These are phyloP conservation scores for Acanthosoma haemorrhoidale DNA, from an alignment of 2,888 invertebrate species.

Conservation along the genomic window DNA sequence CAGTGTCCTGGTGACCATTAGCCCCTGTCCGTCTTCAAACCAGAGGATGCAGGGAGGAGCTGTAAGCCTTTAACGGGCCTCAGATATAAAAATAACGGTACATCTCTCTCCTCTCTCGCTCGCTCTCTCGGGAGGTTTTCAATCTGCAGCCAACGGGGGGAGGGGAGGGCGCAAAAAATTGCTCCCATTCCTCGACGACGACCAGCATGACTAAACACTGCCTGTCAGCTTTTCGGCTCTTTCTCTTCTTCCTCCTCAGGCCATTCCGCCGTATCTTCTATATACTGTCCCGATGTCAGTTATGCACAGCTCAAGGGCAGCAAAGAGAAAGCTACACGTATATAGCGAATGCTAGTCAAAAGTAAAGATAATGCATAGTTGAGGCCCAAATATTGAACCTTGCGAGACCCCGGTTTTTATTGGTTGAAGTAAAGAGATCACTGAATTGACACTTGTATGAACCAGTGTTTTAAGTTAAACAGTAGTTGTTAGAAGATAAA, in stretches of 20 bases:
- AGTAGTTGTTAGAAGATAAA: too few relatives aligned
- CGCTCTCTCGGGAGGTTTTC: not conserved
- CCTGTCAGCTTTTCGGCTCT: not conserved
- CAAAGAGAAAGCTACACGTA: too few relatives aligned
- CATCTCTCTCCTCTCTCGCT: not conserved
- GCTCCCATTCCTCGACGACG: conserved; percentile 6
- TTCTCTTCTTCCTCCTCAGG: conserved; percentile 8
- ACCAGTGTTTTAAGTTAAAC: too few relatives aligned
- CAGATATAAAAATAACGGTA: conserved; percentile 6
- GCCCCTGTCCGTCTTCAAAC: not conserved
- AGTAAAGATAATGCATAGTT: too few relatives aligned
- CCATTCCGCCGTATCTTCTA: not conserved
- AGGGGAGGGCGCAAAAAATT: not conserved
- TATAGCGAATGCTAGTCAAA: too few relatives aligned
- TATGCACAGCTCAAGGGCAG: too few relatives aligned
- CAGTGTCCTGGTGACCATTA: not conserved
- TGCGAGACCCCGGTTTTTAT: too few relatives aligned
- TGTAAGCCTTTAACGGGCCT: not conserved
- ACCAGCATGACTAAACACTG: conserved; percentile 9
- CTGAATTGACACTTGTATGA: too few relatives aligned
- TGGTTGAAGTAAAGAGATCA: too few relatives aligned
- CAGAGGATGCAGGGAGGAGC: not conserved
- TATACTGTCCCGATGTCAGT: too few relatives aligned
- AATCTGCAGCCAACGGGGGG: not conserved
- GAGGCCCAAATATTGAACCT: too few relatives aligned